Percentiles rank a stretch among this genome's conserved stretches.
Evolutionary conservation across 1,140 invertebrate genomes (phyloP).

Genomic region (Bombus waltoni): DNA sequence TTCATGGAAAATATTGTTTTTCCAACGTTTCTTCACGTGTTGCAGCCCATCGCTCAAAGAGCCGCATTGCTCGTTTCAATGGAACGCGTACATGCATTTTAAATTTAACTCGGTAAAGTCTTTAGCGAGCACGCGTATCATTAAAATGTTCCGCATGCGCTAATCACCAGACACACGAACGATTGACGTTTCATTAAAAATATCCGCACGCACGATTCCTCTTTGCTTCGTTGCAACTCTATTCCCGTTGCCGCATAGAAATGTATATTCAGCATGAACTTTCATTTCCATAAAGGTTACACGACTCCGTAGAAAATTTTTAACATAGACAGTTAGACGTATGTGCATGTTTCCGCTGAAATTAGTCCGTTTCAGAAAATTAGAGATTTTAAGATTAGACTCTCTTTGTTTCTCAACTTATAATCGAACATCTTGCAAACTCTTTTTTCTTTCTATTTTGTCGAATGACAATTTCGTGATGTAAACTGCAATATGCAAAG

Average conservation of each 20-base stretch:
- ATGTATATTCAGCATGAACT: slow-evolving; percentile 23
- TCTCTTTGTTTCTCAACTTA: no score
- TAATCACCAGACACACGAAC: slow-evolving; percentile 53
- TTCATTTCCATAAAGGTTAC: slow-evolving; percentile 5
- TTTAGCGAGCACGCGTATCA: slow-evolving; percentile 44
- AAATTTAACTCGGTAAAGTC: slow-evolving; percentile 41
- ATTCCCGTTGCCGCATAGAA: slow-evolving; percentile 22
- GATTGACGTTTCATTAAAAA: slow-evolving; percentile 37
- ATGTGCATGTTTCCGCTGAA: not conserved
- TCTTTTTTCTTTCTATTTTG: no score
- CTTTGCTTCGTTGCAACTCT: slow-evolving; percentile 32
- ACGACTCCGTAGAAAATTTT: not conserved
- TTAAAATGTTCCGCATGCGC: slow-evolving; percentile 53
- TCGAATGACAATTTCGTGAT: no score
- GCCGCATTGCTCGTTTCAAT: slow-evolving; percentile 23
- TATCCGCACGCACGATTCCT: slow-evolving; percentile 28
- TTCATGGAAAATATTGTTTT: slow-evolving; percentile 8
- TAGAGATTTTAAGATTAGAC: no score
- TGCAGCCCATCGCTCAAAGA: not conserved
- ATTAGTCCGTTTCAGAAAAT: no score
- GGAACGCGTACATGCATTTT: slow-evolving; percentile 44
- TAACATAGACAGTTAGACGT: not conserved
- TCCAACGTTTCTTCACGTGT: slow-evolving; percentile 2
- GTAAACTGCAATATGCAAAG: no score
- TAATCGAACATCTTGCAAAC: no score